Evolutionary conservation across 2,888 invertebrate genomes (phyloP), one percentile per base, ranked within the genome.

Genomic region (Rhyacophila evoluta): DNA sequence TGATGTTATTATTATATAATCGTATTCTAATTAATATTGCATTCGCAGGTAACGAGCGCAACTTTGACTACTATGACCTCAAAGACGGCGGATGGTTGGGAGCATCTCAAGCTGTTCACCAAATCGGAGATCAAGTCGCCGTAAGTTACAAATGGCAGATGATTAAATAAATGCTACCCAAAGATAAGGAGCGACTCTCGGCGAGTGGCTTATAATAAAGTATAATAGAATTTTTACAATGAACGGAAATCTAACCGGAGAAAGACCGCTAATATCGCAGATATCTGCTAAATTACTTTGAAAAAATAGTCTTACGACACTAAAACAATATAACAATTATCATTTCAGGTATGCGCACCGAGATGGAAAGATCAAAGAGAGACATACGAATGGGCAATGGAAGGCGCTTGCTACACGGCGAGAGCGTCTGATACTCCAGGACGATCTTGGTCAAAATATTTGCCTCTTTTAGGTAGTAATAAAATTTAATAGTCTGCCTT

Each of bases 321-420:
- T 15, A 25, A 8, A 27, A 69, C 4, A 25, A 69, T 19, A 25
- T 69, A 15, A 33, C 37, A 5, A 1, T 37, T 25, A 19, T 10
- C 15, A 36, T 37, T 15, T 28, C 28, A 82, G 82, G 76, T 78
- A 10, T 82, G 83, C n/a, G 81, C 81, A 5, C 82, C 80, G 0
- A 73, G 79, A 4, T 79, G 81, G 79, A 74, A 36, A 2, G 71
- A 79, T 72, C 19, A 71, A 11, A 39, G 12, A 10, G 68, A 74
- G 1, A 80, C 80, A 12, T 83, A 83, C 80, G 73, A 79, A 1
- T 76, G 72, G 69, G 33, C 76, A 15, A 84, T 85, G 83, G 83
- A 84, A 70, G 86, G 86, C 1, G 85, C 85, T 39, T 86, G 86
- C 78, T 87, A 85, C 70, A 83, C 81, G 6, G 36, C 70, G 19